A percentile compares a stretch with the other conserved stretches of the same genome.
Conservation (phyloP, 30 jellyfish, hydroid and myxozoan species). For the Hydractinia symbiolongicarpus region DNA sequence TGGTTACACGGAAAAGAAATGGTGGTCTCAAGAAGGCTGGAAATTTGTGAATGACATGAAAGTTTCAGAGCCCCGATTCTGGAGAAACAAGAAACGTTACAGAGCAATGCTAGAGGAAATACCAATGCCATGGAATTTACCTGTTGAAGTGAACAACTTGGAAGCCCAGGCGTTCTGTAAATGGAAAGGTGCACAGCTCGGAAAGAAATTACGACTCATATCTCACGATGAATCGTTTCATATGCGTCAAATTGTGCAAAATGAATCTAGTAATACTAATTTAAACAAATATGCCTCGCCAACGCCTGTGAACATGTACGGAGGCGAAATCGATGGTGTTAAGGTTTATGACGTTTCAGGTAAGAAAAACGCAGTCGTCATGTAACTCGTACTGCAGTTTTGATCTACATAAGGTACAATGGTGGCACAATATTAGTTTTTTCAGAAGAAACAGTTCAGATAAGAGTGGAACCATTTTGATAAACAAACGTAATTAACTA, state of each 20-base stretch:
- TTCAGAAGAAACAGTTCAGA: too few relatives aligned
- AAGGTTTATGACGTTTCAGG: slow-evolving; percentile 31
- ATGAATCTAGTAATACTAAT: slow-evolving; percentile 21
- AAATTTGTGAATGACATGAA: slow-evolving; percentile 12
- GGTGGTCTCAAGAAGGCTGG: slow-evolving; percentile 40
- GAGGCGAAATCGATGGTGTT: slow-evolving; percentile 17
- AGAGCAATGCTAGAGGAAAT: slow-evolving; percentile 27
- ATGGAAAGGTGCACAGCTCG: slow-evolving; percentile 23
- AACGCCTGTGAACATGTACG: slow-evolving; percentile 30
- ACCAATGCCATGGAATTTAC: slow-evolving; percentile 44
- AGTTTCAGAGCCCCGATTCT: slow-evolving; percentile 13
- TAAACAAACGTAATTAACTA: too few relatives aligned
- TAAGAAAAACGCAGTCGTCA: not conserved
- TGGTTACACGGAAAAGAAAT: slow-evolving; percentile 22
- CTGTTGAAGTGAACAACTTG: slow-evolving; percentile 31
- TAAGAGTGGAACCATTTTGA: too few relatives aligned
- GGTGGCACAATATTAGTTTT: too few relatives aligned
- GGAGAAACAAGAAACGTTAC: slow-evolving; percentile 11
- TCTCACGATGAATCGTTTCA: slow-evolving; percentile 37
- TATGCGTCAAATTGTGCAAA: slow-evolving; percentile 19
- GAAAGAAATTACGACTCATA: slow-evolving; percentile 23
- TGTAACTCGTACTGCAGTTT: too few relatives aligned
- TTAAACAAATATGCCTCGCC: slow-evolving; percentile 27
- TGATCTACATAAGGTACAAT: too few relatives aligned
- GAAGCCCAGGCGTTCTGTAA: slow-evolving; percentile 38